These are phyloP conservation scores for Trichomycterus rosablanca DNA, from an alignment of 2,113 vertebrate species.

Conservation along the genomic window DNA sequence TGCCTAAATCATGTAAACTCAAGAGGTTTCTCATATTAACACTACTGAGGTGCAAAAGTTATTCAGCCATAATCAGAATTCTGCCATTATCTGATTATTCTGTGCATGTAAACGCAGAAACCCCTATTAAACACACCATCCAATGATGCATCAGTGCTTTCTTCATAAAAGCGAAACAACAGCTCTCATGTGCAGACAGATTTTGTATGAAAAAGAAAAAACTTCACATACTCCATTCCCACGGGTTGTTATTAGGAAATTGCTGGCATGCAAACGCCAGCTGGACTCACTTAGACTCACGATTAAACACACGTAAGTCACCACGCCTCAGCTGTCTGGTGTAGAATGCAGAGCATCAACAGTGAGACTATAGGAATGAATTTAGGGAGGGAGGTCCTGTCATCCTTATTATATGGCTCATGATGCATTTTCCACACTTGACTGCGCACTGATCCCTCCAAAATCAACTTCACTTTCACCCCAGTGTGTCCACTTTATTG, in stretches of 20 bases:
- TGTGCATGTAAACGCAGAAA: no score
- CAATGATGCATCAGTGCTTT: no score
- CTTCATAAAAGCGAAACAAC: no score
- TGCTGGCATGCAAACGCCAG: not conserved
- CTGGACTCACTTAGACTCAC: not conserved
- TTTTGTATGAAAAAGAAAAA: no score
- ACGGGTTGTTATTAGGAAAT: not conserved
- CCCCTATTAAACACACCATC: no score
- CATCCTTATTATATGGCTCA: slow-evolving; percentile 33
- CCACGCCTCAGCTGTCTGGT: slow-evolving; percentile 8
- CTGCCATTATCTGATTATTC: no score
- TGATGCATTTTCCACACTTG: slow-evolving; percentile 27
- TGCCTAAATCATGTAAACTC: no score
- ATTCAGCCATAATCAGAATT: no score
- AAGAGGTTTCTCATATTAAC: no score
- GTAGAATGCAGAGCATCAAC: slow-evolving; percentile 1
- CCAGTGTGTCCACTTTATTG: not conserved
- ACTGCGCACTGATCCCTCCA: slow-evolving; percentile 45
- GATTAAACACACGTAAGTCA: not conserved
- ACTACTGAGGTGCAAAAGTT: no score
- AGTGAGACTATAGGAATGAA: not conserved
- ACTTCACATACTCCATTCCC: no score
- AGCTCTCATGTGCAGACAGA: no score
- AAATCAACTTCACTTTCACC: slow-evolving; percentile 46
- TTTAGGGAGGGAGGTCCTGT: not conserved